Evolutionary conservation across 2,888 invertebrate species (phyloP), one percentile per base, ranked within the genome.

Genomic region (Drosophila melanosoma): DNA sequence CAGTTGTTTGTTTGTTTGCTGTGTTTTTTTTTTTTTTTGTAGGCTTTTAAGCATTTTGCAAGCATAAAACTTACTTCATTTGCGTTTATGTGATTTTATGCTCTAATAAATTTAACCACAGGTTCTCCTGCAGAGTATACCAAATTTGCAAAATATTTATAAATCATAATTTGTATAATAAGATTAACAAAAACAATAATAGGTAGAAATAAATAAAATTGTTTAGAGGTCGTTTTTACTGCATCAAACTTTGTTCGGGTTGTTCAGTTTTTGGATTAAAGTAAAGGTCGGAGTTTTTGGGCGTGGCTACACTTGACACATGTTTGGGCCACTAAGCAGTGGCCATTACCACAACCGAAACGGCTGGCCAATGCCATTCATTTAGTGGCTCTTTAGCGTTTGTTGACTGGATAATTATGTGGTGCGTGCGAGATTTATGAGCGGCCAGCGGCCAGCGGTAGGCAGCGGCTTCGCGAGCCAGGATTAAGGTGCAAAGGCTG

Each of bases 381-480:
- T 63, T 73, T 70, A 36, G 56, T 45, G 69, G 75, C 79, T 81
- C 78, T 87, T 88, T 82, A 79, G 73, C 75, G 88, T 78, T 79
- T 83, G 86, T 82, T 88, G 88, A 82, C 88, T 83, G 86, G 88
- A 87, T 87, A 88, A 87, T 87, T 84, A 89, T 83, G 84, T 76
- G 83, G 79, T 79, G 80, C 84, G 84, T 83, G 80, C 57, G 76
- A 84, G 89, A 89, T 87, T 89, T 87, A 87, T 87, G 84, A 79
- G 60, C 62, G 68, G 69, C 63, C 65, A 48, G 49, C 60, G 72
- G 42, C 63, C 49, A 53, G 42, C 12, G 32, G 40, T 49, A 2
- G 45, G 36, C 15, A 20, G 59, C 15, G 32, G 59, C 36, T 52
- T 33, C 63, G 63, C 40, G 56, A 51, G 54, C 65, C 71, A 29